Base-by-base conservation (phyloP, 2,797 vertebrate species). In the Manis pentadactyla region DNA sequence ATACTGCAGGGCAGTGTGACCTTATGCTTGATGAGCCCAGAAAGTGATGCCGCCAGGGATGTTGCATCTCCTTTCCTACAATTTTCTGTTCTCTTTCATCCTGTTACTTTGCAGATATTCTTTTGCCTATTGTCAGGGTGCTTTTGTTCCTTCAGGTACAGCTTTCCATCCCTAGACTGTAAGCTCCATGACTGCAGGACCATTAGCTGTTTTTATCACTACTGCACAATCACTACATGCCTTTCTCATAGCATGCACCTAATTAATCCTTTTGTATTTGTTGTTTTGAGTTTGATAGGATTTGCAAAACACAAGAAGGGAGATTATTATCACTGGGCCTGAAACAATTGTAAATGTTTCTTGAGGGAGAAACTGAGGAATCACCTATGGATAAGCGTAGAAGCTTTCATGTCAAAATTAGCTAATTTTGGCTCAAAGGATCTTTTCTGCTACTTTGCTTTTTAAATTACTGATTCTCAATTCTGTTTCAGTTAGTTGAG, bases 221-320 rank as follows among this genome's bases (percentile, higher is more conserved):
- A 68, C 10, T 69, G 5, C 27, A 23, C 2, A 42, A 1, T 8
- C 9, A n/a, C 2, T 63, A 5, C 18, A 27, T 17, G 11, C 10
- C 27, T 61, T 29, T 71, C 64, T 86, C 42, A 46, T 4, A 37
- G 1, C 18, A 15, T 27, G 11, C 8, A 3, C 53, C 93, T 79
- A 61, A 57, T 57, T n/a, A 29, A 57, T 42, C 25, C 53, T 94
- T 91, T 19, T 2, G 4, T 37, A 12, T 88, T 68, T 95, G 31
- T 51, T 90, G 10, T 85, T 73, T 96, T 49, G 64, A 96, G 91
- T 93, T 85, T 61, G 8, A n/a, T 74, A 5, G 39, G 81, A 73
- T 73, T 94, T 81, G 2, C 25, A 87, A 86, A 90, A 84, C 7
- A 46, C 57, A 18, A 83, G 19, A 88, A 61, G 2, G 84, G n/a